These are phyloP conservation scores for Ernsta delagoae DNA, from an alignment of 2,888 invertebrate genomes.

Conservation along the genomic window DNA sequence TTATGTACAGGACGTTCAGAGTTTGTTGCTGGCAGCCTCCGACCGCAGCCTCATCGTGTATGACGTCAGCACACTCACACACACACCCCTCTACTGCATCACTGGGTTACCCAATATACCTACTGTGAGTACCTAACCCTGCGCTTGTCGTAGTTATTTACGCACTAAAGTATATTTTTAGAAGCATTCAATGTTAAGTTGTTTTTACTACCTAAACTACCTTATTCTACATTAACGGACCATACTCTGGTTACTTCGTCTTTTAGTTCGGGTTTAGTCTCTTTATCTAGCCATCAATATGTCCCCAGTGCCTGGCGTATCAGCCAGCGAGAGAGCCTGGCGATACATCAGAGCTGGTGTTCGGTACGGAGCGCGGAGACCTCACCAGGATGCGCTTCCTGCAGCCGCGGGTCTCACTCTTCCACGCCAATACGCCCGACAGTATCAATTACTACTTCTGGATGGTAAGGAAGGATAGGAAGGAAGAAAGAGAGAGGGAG, in stretches of 20 bases:
- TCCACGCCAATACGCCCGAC: conserved; percentile 81
- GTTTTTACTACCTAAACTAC: no score
- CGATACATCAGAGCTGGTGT: conserved; percentile 69
- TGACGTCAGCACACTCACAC: conserved; percentile 84
- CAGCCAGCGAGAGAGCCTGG: conserved; percentile 51
- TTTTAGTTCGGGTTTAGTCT: no score
- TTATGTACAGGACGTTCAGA: conserved; percentile 80
- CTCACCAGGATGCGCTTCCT: conserved; percentile 79
- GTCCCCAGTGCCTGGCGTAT: conserved; percentile 78
- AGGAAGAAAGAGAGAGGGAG: no score
- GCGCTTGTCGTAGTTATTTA: no score
- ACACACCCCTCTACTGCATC: conserved; percentile 84
- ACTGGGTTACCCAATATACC: conserved; percentile 84
- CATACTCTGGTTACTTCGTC: no score
- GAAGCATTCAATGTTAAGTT: no score
- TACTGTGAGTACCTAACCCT: conserved; percentile 61
- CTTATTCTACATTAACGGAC: no score
- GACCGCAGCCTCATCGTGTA: conserved; percentile 86
- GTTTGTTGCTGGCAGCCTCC: conserved; percentile 82
- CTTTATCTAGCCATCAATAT: background rate
- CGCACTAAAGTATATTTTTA: no score
- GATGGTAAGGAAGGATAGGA: conserved; percentile 69
- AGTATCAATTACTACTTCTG: conserved; percentile 84
- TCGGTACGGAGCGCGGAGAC: conserved; percentile 85
- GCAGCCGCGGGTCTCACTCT: conserved; percentile 80